phyloP scores from a whole-genome alignment of 1,140 invertebrate species.

The Leptonema lineaticorne region DNA sequence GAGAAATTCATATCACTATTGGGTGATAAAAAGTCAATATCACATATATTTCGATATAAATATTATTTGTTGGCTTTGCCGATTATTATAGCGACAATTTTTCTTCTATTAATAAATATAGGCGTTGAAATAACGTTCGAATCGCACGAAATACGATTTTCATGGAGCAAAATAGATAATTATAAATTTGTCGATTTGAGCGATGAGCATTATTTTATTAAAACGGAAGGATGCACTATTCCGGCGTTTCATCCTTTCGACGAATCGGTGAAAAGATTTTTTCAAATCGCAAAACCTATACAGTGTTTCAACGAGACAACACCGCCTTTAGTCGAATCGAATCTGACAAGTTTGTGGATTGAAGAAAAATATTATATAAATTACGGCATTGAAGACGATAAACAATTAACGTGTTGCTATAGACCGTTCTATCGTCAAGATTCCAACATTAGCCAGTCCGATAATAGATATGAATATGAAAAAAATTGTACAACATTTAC shows the following conservation, averaged over 20 bases:
- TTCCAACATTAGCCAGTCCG: conserved; percentile 47
- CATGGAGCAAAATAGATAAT: conserved; percentile 31
- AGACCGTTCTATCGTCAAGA: conserved; percentile 59
- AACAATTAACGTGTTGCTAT: conserved; percentile 63
- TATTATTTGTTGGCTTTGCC: conserved; percentile 33
- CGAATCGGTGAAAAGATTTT: conserved; percentile 51
- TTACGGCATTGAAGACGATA: conserved; percentile 57
- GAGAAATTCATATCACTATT: conserved; percentile 18
- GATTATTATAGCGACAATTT: conserved; percentile 28
- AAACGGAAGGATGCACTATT: conserved; percentile 76
- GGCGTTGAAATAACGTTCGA: conserved; percentile 36
- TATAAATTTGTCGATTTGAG: conserved; percentile 34
- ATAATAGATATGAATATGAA: conserved; percentile 51
- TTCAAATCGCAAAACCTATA: conserved; percentile 48
- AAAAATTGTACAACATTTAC: conserved; percentile 51
- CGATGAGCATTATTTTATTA: conserved; percentile 59
- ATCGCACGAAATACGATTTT: conserved; percentile 38
- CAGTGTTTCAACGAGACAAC: conserved; percentile 47
- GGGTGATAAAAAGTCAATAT: conserved; percentile 25
- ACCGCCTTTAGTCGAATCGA: conserved; percentile 61
- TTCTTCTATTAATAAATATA: conserved; percentile 33
- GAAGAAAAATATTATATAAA: conserved; percentile 49
- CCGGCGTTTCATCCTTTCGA: conserved; percentile 75
- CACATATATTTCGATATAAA: conserved; percentile 34
- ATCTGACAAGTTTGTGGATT: conserved; percentile 62